A percentile compares a stretch with the other conserved stretches of the same genome.
phyloP scores from a whole-genome alignment of 2,888 invertebrate genomes.

The Lottia gigantea region DNA sequence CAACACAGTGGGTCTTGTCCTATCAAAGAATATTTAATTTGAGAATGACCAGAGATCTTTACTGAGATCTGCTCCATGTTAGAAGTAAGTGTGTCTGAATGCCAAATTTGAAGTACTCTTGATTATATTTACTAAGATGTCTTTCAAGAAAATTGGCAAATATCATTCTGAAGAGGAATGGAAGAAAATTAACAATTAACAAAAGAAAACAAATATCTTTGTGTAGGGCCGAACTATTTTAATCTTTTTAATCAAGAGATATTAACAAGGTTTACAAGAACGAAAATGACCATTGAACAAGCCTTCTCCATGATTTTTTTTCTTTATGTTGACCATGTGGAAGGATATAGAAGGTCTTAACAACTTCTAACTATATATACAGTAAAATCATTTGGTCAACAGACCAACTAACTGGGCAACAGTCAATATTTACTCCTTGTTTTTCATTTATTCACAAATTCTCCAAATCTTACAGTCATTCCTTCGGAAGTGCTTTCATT shows the following conservation, averaged over 20 bases:
- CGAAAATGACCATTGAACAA: too few relatives aligned
- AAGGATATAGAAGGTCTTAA: background rate
- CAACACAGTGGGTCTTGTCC: too few relatives aligned
- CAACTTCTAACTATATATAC: background rate
- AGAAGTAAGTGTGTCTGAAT: too few relatives aligned
- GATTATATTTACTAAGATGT: too few relatives aligned
- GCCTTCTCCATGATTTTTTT: constrained; percentile 1
- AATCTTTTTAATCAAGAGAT: constrained; percentile 1
- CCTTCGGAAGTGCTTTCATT: too few relatives aligned
- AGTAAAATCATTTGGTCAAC: constrained; percentile 2
- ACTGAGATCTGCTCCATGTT: too few relatives aligned
- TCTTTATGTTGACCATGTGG: background rate
- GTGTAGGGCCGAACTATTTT: background rate
- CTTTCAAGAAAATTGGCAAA: background rate
- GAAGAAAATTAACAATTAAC: background rate
- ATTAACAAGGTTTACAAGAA: background rate
- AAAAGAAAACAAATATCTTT: background rate
- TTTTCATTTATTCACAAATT: too few relatives aligned
- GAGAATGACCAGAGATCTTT: too few relatives aligned
- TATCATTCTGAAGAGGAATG: background rate
- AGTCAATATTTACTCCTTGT: background rate
- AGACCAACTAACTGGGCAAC: background rate
- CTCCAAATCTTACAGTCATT: too few relatives aligned
- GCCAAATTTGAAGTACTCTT: too few relatives aligned
- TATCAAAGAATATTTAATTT: too few relatives aligned